These are phyloP conservation scores for Drosophila mayaguana DNA, from an alignment of 2,888 invertebrate genomes.

Conservation along the genomic window DNA sequence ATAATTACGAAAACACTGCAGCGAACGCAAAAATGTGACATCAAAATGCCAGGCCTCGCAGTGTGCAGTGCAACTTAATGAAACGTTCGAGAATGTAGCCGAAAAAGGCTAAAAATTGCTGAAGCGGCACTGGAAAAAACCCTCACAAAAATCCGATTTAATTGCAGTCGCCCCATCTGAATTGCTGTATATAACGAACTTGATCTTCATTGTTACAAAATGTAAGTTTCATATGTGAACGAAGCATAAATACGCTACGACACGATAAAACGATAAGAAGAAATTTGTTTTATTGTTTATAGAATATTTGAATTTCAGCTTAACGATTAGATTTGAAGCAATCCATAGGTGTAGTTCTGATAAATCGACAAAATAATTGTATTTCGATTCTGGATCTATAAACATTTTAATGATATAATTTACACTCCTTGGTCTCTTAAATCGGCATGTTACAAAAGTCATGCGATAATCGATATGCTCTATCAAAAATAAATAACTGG, in stretches of 20 bases:
- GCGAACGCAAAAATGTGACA: slow-evolving; percentile 60
- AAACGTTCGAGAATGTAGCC: slow-evolving; percentile 32
- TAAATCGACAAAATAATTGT: too few relatives aligned
- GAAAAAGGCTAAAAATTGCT: slow-evolving; percentile 18
- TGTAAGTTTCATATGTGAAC: not conserved
- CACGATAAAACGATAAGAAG: not conserved
- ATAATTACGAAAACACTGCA: slow-evolving; percentile 64
- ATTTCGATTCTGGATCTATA: too few relatives aligned
- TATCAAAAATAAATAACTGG: not conserved
- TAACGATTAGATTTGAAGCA: too few relatives aligned
- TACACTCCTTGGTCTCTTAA: not conserved
- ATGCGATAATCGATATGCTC: not conserved
- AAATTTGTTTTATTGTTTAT: not conserved
- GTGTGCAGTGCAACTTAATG: slow-evolving; percentile 27
- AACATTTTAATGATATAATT: too few relatives aligned
- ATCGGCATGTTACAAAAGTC: not conserved
- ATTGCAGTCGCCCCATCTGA: not conserved
- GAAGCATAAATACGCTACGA: not conserved
- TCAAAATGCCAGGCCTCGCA: slow-evolving; percentile 53
- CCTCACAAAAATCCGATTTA: not conserved
- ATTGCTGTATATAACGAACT: slow-evolving; percentile 22
- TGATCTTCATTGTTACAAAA: slow-evolving; percentile 2
- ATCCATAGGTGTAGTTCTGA: too few relatives aligned
- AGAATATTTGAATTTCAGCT: too few relatives aligned
- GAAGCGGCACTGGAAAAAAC: slow-evolving; percentile 2